These are phyloP conservation scores for Auanema sp. DNA, from an alignment of 2,888 invertebrate genomes.

Conservation along the genomic window DNA sequence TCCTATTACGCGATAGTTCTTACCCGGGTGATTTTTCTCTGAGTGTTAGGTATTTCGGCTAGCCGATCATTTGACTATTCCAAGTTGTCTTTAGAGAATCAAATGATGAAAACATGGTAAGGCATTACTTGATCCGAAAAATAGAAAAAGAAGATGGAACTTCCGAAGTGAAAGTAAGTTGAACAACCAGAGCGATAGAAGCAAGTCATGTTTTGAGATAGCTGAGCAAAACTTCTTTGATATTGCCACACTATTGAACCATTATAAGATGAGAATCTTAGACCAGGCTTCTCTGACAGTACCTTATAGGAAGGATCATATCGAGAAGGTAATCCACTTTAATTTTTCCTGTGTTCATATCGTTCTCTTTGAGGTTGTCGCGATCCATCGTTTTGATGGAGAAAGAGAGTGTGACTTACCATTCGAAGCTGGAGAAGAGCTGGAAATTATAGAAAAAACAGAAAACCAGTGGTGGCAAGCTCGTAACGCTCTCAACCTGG, in stretches of 20 bases:
- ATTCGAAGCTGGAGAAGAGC: conserved; percentile 91
- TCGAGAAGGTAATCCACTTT: conserved; percentile 33
- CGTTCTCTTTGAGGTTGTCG: conserved; percentile 28
- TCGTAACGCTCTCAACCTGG: conserved; percentile 80
- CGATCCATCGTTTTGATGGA: conserved; percentile 50
- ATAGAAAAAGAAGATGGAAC: conserved; percentile 42
- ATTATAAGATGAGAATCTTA: conserved; percentile 92
- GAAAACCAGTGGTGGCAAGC: conserved; percentile 93
- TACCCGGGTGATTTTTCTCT: conserved; percentile 48
- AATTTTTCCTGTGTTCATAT: conserved; percentile 10
- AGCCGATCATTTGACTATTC: not conserved
- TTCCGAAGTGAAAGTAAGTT: conserved; percentile 25
- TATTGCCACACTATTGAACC: conserved; percentile 84
- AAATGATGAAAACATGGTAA: conserved; percentile 27
- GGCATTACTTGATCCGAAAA: conserved; percentile 54
- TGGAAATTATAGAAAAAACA: conserved; percentile 72
- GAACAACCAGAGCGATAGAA: not conserved
- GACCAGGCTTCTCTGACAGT: conserved; percentile 90
- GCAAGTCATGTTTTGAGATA: conserved; percentile 69
- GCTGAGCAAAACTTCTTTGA: conserved; percentile 92
- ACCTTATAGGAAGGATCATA: conserved; percentile 69
- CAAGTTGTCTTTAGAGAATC: conserved; percentile 15
- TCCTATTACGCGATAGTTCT: conserved; percentile 52
- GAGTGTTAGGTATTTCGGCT: conserved; percentile 41
- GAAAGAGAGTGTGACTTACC: conserved; percentile 93